Base-by-base conservation (phyloP, 2,797 vertebrate species). In the Chromis chromis region DNA sequence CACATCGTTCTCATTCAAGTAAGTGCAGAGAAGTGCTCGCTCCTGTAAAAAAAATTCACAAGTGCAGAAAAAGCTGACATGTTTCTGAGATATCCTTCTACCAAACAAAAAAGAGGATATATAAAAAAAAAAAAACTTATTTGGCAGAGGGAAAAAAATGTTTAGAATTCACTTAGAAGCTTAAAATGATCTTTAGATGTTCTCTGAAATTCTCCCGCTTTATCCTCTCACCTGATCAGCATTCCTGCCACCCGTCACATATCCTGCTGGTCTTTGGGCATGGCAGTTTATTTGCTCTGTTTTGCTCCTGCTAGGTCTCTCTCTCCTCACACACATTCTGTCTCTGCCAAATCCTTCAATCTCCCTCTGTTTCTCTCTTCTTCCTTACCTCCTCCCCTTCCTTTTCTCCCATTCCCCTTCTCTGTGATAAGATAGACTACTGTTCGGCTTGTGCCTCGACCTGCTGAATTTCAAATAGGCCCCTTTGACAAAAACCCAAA, bases 381-480 rank as follows among this genome's bases (percentile, higher is more conserved):
- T 58, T 65, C 44, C 63, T 78, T 19, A 17, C 72, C 56, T 24
- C 79, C 70, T 67, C 65, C 71, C 60, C 76, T 44, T 50, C 60
- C 68, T 65, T n/a, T 66, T 77, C 79, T 80, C 48, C 70, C 33
- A 53, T 77, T 78, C 79, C 87, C 84, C 75, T 76, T 70, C 79
- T 52, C 85, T 82, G 78, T 76, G 90, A 93, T 92, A 88, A 92
- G 82, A 88, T 60, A 89, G 85, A 89, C 87, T 78, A 70, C 76
- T 88, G 88, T 88, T 90, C 75, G 19, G 72, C 79, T 88, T 77
- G 82, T 78, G 86, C 76, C 77, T 87, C 78, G 39, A 83, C 89
- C 86, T 89, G 79, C 86, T 89, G 93, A 91, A 94, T 94, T 89
- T 90, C 85, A 94, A 93, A 90, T 49, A 90, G 89, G 77, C 54